Percentiles rank a stretch among this genome's conserved stretches.
phyloP scores from a whole-genome alignment of 2,888 invertebrate genomes.

The Xanthia icteritia region DNA sequence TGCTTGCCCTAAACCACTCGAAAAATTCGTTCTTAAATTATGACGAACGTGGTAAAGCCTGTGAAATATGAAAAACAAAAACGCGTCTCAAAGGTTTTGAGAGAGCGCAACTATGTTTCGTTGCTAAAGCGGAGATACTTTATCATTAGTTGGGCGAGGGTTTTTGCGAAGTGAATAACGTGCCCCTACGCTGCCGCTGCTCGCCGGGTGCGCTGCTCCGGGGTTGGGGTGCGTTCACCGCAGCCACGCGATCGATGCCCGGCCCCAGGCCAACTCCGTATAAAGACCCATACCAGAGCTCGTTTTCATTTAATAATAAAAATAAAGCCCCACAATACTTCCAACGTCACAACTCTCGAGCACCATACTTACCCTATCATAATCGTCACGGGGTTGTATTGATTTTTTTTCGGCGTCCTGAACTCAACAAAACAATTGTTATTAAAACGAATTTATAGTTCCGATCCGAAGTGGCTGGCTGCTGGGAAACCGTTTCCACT shows the following conservation, averaged over 20 bases:
- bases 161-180: slow-evolving; percentile 76
- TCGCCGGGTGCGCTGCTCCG: slow-evolving; percentile 79
- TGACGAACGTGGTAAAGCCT: slow-evolving; percentile 59
- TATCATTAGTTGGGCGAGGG: slow-evolving; percentile 76
- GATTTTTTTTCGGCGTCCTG: slow-evolving; percentile 60
- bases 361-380: slow-evolving; percentile 63
- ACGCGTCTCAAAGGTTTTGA: slow-evolving; percentile 53
- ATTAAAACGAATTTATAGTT: slow-evolving; percentile 70
- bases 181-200: slow-evolving; percentile 74
- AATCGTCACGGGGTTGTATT: slow-evolving; percentile 61
- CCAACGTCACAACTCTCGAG: slow-evolving; percentile 71
- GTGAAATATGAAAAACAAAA: slow-evolving; percentile 47
- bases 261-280: slow-evolving; percentile 78
- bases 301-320: slow-evolving; percentile 76
- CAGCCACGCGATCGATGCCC: slow-evolving; percentile 87
- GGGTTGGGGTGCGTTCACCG: slow-evolving; percentile 88
- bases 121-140: slow-evolving; percentile 69
- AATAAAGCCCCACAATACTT: slow-evolving; percentile 69
- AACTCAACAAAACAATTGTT: slow-evolving; percentile 62
- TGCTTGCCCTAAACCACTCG: slow-evolving; percentile 68
- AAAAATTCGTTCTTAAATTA: slow-evolving; percentile 71
- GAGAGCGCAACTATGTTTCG: slow-evolving; percentile 51
- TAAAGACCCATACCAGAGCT: slow-evolving; percentile 80
- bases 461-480: slow-evolving; percentile 67
- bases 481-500: slow-evolving; percentile 72